These are phyloP conservation scores for Solenopsis invicta DNA, from an alignment of 1,140 invertebrate genomes.

Conservation along the genomic window DNA sequence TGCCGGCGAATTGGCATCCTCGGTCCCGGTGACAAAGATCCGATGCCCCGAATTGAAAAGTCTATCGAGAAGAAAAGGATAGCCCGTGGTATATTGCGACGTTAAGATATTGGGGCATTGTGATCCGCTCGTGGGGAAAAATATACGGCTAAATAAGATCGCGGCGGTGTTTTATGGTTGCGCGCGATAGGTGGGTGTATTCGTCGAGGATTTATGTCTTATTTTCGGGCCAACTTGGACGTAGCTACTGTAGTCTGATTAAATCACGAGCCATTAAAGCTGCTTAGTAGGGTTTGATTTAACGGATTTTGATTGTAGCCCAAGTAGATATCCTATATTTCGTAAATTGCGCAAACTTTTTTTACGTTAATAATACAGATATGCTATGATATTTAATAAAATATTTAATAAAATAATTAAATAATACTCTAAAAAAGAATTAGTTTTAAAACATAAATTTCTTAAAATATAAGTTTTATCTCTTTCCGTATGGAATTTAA, in stretches of 20 bases:
- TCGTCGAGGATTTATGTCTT: constrained; percentile 72
- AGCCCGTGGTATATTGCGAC: constrained; percentile 66
- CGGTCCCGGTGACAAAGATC: constrained; percentile 66
- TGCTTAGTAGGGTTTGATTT: constrained; percentile 48
- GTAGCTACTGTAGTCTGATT: constrained; percentile 54
- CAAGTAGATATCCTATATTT: not conserved
- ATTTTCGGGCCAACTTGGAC: constrained; percentile 43
- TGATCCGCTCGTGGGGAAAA: constrained; percentile 69
- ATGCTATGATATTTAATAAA: not conserved
- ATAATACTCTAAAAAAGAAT: not conserved
- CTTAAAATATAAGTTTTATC: not conserved
- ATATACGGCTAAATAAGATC: constrained; percentile 76
- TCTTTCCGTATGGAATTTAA: not conserved
- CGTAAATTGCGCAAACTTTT: constrained; percentile 8
- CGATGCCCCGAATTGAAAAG: constrained; percentile 73
- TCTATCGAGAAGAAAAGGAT: constrained; percentile 70
- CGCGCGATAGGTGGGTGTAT: constrained; percentile 53
- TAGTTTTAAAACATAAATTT: not conserved
- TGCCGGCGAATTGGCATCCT: constrained; percentile 71
- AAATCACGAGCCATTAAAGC: constrained; percentile 52
- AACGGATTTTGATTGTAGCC: constrained; percentile 32
- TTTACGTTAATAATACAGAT: not conserved
- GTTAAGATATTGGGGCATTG: constrained; percentile 74
- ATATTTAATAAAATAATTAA: not conserved
- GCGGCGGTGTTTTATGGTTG: constrained; percentile 71